Base-by-base conservation (phyloP, 2,113 vertebrate genomes). In the Silurus asotus region DNA sequence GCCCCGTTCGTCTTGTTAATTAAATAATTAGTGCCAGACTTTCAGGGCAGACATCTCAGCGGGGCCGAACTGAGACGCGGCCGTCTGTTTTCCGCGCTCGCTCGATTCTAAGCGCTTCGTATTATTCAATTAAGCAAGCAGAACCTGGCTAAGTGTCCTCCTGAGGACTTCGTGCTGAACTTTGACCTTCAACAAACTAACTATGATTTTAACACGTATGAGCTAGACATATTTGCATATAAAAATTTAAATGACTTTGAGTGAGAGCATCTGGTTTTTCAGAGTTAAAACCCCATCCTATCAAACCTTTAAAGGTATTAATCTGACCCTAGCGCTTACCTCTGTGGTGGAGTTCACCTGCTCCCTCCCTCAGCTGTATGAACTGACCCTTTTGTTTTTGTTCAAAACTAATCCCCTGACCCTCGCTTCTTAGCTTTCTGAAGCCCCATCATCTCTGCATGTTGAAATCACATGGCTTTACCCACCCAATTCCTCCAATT, bases 21-120 rank as follows among this genome's bases (percentile, higher is more conserved):
- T 91, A 93, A 94, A 93, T 92, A 90, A 93, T 94, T 93, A 94
- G 92, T 92, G 93, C 91, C 93, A 93, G 88, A 88, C 89, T 92
- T 91, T 88, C 89, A 88, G 88, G 90, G 88, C 86, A 80, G 81
- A 90, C 69, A 88, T 92, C 93, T 94, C 93, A 62, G 19, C 20
- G 89, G 93, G 90, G 88, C 90, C 86, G 56, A 86, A 82, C 72
- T 67, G 88, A 89, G 90, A 89, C 90, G 90, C 84, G 89, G 85
- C 93, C 88, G 90, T 93, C 93, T 94, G 93, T 92, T 94, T 69
- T 92, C 70, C 82, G 87, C 91, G 91, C 91, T 93, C 91, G 91
- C 90, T 93, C 89, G 88, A 89, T 89, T 91, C 65, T 82, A 89
- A 90, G 91, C 88, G 88, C 69, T 87, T 88, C 87, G 87, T 88